phyloP scores from a whole-genome alignment of 1,140 invertebrate genomes.

The Diorhabda elongata region DNA sequence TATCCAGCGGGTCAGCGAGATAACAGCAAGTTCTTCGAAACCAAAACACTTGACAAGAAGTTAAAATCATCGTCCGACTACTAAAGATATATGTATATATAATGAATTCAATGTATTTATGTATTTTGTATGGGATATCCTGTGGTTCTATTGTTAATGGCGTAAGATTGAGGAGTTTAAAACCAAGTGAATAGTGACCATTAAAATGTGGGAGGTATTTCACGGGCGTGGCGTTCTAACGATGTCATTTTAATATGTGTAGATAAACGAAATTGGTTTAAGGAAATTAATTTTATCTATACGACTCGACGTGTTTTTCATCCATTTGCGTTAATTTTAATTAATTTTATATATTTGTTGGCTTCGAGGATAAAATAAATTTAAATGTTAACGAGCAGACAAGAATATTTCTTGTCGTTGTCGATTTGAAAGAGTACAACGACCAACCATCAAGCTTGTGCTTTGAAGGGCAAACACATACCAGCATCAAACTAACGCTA shows the following conservation, averaged over 20 bases:
- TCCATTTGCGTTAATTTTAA: slow-evolving; percentile 31
- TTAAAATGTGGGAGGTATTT: slow-evolving; percentile 42
- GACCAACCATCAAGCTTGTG: too few relatives aligned
- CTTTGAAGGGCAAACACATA: too few relatives aligned
- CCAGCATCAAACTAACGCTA: too few relatives aligned
- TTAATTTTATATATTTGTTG: slow-evolving; percentile 24
- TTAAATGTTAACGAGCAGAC: slow-evolving; percentile 7
- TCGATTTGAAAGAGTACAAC: not conserved
- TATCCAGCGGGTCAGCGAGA: slow-evolving; percentile 32
- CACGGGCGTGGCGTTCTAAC: slow-evolving; percentile 36
- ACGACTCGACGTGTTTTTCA: slow-evolving; percentile 16
- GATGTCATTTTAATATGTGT: slow-evolving; percentile 34
- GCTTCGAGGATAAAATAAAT: slow-evolving; percentile 4
- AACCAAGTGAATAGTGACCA: slow-evolving; percentile 38
- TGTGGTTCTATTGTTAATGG: slow-evolving; percentile 45
- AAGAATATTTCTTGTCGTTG: not conserved
- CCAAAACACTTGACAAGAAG: slow-evolving; percentile 5
- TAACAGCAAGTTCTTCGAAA: slow-evolving; percentile 12
- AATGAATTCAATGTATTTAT: slow-evolving; percentile 48
- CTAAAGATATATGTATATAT: slow-evolving; percentile 45
- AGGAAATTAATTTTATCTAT: slow-evolving; percentile 32
- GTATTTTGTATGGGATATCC: slow-evolving; percentile 47
- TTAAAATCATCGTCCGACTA: slow-evolving; percentile 25
- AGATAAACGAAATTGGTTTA: slow-evolving; percentile 35
- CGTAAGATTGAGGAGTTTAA: slow-evolving; percentile 44